Evolutionary conservation across 2,797 vertebrate species (phyloP), one percentile per base, ranked within the genome.

Genomic region (Coreius guichenoti): DNA sequence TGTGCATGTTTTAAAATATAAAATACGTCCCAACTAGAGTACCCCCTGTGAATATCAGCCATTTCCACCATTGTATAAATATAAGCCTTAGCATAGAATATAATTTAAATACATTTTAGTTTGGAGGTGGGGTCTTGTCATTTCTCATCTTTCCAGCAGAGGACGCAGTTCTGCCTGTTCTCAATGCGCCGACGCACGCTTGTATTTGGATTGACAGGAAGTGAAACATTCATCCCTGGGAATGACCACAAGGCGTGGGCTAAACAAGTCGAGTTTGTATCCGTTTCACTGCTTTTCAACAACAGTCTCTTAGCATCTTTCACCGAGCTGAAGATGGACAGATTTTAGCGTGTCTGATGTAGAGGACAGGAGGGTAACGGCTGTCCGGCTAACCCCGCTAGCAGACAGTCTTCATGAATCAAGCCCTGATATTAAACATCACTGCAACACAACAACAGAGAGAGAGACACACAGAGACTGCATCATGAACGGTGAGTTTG

Each of bases 301-400:
- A 17, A 39, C 54, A 85, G 77, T 29, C 11, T 43, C 2, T 51
- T 5, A 47, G 21, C 8, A 17, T 39, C 7, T 23, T 70, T 39
- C 45, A 56, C 0, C 23, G 1, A 51, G 16, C 31, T 17, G 21
- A 49, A 80, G 23, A 80, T 80, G 84, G 45, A 51, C 39, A 51
- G 31, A 17, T 63, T 74, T 36, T 17, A 85, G 23, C 12, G 23
- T 49, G 31, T 80, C 23, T 51, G 69, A 74, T 85, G 77, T 80
- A 54, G 67, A 72, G 67, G 76, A 51, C 69, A 54, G 45, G 16
- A 85, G 77, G 76, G 54, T 54, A 29, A 39, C 75, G 31, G 76
- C 65, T 84, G 75, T 72, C 67, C 54, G 39, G 77, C 84, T 80
- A 85, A 63, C 54, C 45, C 14, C n/a, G 84, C 77, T 85, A 80